phyloP scores from a whole-genome alignment of 2,113 vertebrate species.

The Paracanthobrama guichenoti region DNA sequence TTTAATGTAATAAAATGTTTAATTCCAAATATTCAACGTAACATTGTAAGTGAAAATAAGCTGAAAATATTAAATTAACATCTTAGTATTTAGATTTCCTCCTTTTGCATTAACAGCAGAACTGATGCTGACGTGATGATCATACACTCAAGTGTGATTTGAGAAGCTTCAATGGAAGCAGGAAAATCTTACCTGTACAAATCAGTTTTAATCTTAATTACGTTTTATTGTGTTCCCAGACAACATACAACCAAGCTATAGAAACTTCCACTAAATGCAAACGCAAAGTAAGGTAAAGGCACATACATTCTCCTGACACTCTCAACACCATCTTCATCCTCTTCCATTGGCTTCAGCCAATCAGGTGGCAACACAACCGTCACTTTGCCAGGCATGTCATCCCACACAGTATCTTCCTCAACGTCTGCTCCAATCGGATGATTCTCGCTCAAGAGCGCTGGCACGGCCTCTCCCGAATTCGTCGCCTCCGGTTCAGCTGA shows the following conservation, averaged over 20 bases:
- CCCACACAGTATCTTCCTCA: background rate
- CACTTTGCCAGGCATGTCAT: no score
- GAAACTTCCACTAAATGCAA: background rate
- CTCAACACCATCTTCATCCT: slow-evolving; percentile 42
- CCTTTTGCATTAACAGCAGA: background rate
- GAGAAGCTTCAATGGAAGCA: background rate
- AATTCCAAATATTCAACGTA: background rate
- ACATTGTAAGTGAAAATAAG: background rate
- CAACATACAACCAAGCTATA: no score
- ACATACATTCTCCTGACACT: slow-evolving; percentile 46
- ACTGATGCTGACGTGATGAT: background rate
- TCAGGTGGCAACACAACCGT: slow-evolving; percentile 36
- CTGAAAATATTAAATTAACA: background rate
- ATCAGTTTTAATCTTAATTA: no score
- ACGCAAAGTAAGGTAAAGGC: background rate
- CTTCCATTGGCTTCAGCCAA: slow-evolving; percentile 61
- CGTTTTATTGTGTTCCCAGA: no score
- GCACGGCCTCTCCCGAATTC: slow-evolving; percentile 5
- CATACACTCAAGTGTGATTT: background rate
- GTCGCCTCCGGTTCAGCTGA: background rate
- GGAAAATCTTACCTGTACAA: background rate
- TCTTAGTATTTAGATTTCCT: background rate
- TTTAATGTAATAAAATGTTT: background rate
- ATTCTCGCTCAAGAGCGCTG: background rate
- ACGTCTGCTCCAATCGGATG: background rate